phyloP scores from a whole-genome alignment of 1,140 invertebrate species.

The Neodiprion fabricii region DNA sequence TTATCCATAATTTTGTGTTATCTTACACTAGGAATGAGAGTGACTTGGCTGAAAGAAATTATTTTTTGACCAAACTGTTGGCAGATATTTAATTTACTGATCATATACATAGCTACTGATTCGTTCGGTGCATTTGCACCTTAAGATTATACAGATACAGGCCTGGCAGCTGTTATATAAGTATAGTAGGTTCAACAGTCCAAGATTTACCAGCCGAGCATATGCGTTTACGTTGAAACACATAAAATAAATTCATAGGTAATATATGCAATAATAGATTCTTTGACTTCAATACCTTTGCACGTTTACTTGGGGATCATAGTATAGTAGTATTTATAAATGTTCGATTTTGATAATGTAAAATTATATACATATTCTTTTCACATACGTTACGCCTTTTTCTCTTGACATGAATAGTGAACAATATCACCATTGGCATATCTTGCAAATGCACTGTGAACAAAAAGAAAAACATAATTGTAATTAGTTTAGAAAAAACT shows the following conservation, averaged over 20 bases:
- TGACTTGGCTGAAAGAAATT: too few relatives aligned
- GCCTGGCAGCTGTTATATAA: too few relatives aligned
- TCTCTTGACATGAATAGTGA: slow-evolving; percentile 83
- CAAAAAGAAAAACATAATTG: slow-evolving; percentile 36
- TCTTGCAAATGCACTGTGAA: slow-evolving; percentile 84
- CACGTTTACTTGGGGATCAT: neutral
- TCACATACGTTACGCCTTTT: slow-evolving; percentile 38
- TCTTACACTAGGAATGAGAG: too few relatives aligned
- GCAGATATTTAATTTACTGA: too few relatives aligned
- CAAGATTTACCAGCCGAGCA: too few relatives aligned
- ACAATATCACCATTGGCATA: slow-evolving; percentile 92
- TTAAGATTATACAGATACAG: too few relatives aligned
- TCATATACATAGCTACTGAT: too few relatives aligned
- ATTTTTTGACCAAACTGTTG: too few relatives aligned
- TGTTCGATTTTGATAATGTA: slow-evolving; percentile 22
- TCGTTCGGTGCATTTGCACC: too few relatives aligned
- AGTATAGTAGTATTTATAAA: neutral
- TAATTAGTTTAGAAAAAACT: slow-evolving; percentile 19
- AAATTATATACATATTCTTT: too few relatives aligned
- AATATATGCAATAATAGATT: neutral
- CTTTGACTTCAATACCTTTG: neutral
- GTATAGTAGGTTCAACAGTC: too few relatives aligned
- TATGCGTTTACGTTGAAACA: neutral
- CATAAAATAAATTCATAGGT: neutral
- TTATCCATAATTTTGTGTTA: too few relatives aligned